phyloP scores from a whole-genome alignment of 1,140 invertebrate genomes.

The Euura saliciscinereae region DNA sequence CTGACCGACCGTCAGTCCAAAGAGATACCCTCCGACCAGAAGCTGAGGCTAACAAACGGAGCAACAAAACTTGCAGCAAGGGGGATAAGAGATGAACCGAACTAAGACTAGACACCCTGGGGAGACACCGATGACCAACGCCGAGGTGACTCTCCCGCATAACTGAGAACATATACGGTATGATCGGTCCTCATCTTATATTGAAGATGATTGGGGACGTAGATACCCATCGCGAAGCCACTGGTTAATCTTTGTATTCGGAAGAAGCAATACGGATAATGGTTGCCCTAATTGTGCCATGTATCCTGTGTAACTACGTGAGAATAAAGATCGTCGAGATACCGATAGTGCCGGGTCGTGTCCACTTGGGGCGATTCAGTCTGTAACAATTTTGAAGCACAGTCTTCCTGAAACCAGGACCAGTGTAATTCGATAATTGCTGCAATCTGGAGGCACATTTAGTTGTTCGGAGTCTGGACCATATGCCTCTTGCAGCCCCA shows the following conservation, averaged over 20 bases:
- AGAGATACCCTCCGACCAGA: slow-evolving; percentile 23
- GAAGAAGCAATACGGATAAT: too few relatives aligned
- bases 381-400: not conserved
- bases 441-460: slow-evolving; percentile 41
- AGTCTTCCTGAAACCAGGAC: slow-evolving; percentile 12
- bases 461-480: slow-evolving; percentile 42
- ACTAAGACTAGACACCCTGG: too few relatives aligned
- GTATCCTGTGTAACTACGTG: too few relatives aligned
- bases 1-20: slow-evolving; percentile 34
- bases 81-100: too few relatives aligned
- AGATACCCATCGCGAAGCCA: too few relatives aligned
- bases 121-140: too few relatives aligned
- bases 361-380: not conserved
- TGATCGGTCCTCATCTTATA: too few relatives aligned
- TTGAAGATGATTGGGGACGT: too few relatives aligned
- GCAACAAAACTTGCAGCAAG: not conserved
- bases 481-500: slow-evolving; percentile 32
- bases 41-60: slow-evolving; percentile 25
- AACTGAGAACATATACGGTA: too few relatives aligned
- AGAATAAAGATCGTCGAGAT: not conserved
- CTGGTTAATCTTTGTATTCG: too few relatives aligned
- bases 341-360: not conserved
- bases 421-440: slow-evolving; percentile 52
- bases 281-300: too few relatives aligned
- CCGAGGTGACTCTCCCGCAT: too few relatives aligned